Conservation (phyloP, 2,888 invertebrate species). For the Drymonia ruficornis region DNA sequence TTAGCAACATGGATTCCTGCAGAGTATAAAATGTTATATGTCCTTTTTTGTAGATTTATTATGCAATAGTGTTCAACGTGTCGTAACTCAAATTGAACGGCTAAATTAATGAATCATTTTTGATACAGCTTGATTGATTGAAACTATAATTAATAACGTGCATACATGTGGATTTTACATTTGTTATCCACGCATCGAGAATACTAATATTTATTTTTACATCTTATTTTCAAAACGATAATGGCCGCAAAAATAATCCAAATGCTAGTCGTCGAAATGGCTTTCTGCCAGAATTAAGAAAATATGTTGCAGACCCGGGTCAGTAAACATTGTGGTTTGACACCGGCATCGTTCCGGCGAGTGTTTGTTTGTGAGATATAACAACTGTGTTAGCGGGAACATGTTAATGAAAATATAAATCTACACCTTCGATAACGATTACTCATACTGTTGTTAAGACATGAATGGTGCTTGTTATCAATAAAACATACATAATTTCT, state of each 20-base stretch:
- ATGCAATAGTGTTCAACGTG: too few relatives aligned
- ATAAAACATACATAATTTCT: slow-evolving; percentile 8
- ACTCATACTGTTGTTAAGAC: slow-evolving; percentile 15
- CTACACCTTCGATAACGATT: slow-evolving; percentile 25
- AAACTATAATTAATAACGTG: too few relatives aligned
- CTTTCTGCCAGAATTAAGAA: slow-evolving; percentile 43
- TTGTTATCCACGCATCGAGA: too few relatives aligned
- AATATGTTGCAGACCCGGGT: slow-evolving; percentile 26
- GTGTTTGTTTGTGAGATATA: slow-evolving; percentile 14
- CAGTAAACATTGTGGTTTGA: slow-evolving; percentile 23
- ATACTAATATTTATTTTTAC: neutral
- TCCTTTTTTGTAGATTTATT: too few relatives aligned
- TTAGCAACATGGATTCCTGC: neutral
- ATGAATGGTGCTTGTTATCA: slow-evolving; percentile 15
- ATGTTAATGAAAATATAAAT: slow-evolving; percentile 27
- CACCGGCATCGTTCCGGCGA: slow-evolving; percentile 20
- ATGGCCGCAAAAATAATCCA: slow-evolving; percentile 26
- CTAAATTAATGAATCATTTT: too few relatives aligned
- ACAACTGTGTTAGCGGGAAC: slow-evolving; percentile 19
- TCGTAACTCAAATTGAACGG: too few relatives aligned
- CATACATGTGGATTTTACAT: too few relatives aligned
- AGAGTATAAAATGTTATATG: neutral
- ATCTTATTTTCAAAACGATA: slow-evolving; percentile 10
- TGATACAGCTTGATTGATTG: too few relatives aligned
- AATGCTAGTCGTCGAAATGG: slow-evolving; percentile 35